Percentiles rank a stretch among this genome's conserved stretches.
Conservation (phyloP, 2,113 vertebrate genomes). For the Poeciliopsis occidentalis region DNA sequence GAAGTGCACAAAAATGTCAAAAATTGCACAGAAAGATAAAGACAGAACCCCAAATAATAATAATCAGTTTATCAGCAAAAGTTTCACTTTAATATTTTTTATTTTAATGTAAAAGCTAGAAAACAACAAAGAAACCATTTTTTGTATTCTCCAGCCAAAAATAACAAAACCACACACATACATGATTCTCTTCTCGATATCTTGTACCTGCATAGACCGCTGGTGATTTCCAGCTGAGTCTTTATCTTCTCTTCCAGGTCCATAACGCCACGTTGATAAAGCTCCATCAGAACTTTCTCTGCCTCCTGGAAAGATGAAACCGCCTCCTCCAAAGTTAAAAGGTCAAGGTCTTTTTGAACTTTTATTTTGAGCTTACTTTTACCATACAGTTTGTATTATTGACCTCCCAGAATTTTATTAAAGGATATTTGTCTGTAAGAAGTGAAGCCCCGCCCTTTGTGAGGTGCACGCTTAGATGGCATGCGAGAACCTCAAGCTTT, state of each 20-base stretch:
- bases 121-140: too few species aligned
- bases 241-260: slow-evolving; percentile 54
- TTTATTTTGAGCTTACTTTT: neutral
- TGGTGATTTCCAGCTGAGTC: slow-evolving; percentile 61
- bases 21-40: too few species aligned
- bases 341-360: slow-evolving; percentile 60
- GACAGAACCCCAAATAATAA: too few species aligned
- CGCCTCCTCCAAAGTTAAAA: slow-evolving; percentile 54
- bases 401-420: neutral
- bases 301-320: slow-evolving; percentile 59
- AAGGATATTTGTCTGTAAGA: slow-evolving; percentile 75
- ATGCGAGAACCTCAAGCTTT: slow-evolving; percentile 61
- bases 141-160: neutral
- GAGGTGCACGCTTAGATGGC: slow-evolving; percentile 74
- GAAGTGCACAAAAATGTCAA: too few species aligned
- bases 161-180: neutral
- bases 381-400: neutral
- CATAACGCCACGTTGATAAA: slow-evolving; percentile 46
- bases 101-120: too few species aligned
- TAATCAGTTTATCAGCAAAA: too few species aligned
- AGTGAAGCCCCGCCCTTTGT: slow-evolving; percentile 69
- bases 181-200: neutral
- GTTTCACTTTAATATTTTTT: too few species aligned
- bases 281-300: slow-evolving; percentile 52
- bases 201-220: slow-evolving; percentile 64